Evolutionary conservation across 2,888 invertebrate genomes (phyloP), one percentile per base, ranked within the genome.

Genomic region (Liodrosophila aerea): DNA sequence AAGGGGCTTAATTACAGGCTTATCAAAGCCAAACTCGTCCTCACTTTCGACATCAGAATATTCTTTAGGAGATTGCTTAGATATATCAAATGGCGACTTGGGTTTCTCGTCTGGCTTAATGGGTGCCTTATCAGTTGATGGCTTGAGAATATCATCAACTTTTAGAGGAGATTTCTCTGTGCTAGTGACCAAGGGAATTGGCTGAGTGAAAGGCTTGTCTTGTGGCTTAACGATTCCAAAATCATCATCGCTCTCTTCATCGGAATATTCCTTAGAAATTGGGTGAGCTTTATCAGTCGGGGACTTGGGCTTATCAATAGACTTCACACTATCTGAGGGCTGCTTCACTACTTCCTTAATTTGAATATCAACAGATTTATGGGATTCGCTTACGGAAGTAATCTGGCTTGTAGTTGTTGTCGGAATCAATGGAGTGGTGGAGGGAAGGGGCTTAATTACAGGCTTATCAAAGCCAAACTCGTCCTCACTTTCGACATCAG

Each of bases 11-110:
- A 9, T 13, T 56, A 9, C 12, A 8, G 22, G 49, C 27, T 37
- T 50, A 7, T 37, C 44, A 13, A 56, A 30, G 36, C 43, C 50
- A n/a, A 11, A 7, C 7, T 50, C 57, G 1, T 57, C 39, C 9
- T 46, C 46, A 27, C 46, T 44, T 16, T 54, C 54, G 16, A 41
- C 54, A 11, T 61, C 45, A n/a, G 45, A 56, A 37, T 51, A 57
- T 7, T 47, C 37, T 43, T 31, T 56, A 1, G 33, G 2, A 18
- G 18, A 4, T 33, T 4, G 33, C 33, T 34, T 54, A 7, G 27
- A 8, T 22, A 11, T 4, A 11, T 39, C 45, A 45, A 16, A 7
- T 30, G 53, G 46, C 7, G 50, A 53, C 37, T 44, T 44, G 12
- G 44, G 39, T 29, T 58, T 45, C 9, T 51, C 51, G 11, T 40